Evolutionary conservation across 2,797 vertebrate species (phyloP).

Genomic region (Arnoldichthys spilopterus): DNA sequence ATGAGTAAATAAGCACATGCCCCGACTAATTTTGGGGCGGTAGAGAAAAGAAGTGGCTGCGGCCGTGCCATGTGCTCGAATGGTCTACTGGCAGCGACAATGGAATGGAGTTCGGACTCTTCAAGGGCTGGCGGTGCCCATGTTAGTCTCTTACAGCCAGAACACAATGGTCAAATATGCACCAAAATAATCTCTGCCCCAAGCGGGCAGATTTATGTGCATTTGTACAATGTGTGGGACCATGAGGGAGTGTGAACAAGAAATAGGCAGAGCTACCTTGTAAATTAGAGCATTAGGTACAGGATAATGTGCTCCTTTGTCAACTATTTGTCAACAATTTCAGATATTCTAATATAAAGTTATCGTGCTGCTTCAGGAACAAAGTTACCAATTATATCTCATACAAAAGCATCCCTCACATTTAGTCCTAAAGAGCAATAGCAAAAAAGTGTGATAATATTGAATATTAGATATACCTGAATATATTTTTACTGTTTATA

Average conservation of each 20-base stretch:
- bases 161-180: slow-evolving; percentile 68
- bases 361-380: not conserved
- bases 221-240: slow-evolving; percentile 63
- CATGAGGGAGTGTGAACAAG: slow-evolving; percentile 64
- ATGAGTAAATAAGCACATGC: slow-evolving; percentile 66
- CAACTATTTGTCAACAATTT: not conserved
- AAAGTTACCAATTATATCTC: not conserved
- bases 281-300: slow-evolving; percentile 64
- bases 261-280: slow-evolving; percentile 58
- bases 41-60: slow-evolving; percentile 5
- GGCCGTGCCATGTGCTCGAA: slow-evolving; percentile 41
- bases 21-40: slow-evolving; percentile 55
- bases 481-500: too few species aligned
- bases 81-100: slow-evolving; percentile 23
- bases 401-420: not conserved
- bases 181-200: slow-evolving; percentile 11
- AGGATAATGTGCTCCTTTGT: slow-evolving; percentile 12
- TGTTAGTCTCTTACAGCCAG: slow-evolving; percentile 31
- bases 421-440: not conserved
- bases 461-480: not conserved
- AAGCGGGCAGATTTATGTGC: slow-evolving; percentile 64
- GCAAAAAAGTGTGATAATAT: not conserved
- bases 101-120: slow-evolving; percentile 36
- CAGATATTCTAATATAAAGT: slow-evolving; percentile 26
- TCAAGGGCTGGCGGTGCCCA: slow-evolving; percentile 28